Evolutionary conservation across 2,113 vertebrate species (phyloP), one percentile per base, ranked within the genome.

Genomic region (Zosterops pallidus): DNA sequence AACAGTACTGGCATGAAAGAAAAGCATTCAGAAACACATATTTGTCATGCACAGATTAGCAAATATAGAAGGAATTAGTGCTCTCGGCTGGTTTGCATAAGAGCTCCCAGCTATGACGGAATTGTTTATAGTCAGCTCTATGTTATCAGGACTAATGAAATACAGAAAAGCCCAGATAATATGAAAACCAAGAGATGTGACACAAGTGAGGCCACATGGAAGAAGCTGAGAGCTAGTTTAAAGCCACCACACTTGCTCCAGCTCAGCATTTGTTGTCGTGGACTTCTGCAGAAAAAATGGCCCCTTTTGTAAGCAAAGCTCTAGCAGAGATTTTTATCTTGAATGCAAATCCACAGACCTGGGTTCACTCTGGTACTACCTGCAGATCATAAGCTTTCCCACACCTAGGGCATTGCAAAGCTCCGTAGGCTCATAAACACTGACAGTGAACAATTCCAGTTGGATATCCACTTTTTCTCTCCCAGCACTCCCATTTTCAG

Each of bases 41-140:
- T 85, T 94, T 87, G n/a, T 96, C 82, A 89, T 65, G 68, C 91
- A 94, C 60, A 82, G 89, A 95, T 86, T 95, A 90, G 56, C 80
- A 94, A 94, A 83, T 74, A 92, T 14, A 92, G 89, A 91, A 92
- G 63, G 90, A 95, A 87, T 94, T 83, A 93, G 53, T 71, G 75
- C 12, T 89, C 88, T 96, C 65, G 83, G 75, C 72, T 93, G 85
- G 52, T 89, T 94, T 94, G 59, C 71, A 49, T 20, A 85, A 83
- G 26, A 72, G 88, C 55, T 95, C 28, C 53, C 77, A 92, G 83
- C 69, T 94, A 86, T 56, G 70, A 79, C 85, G 70, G 57, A 60
- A 70, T 80, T 67, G 85, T 69, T 94, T 67, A 62, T 62, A 86
- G 74, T 9, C 55, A 86, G 35, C 39, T 69, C 31, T 76, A 19